Evolutionary conservation across 1,140 invertebrate species (phyloP), one percentile per base, ranked within the genome.

Genomic region (Caenorhabditis brenneri): DNA sequence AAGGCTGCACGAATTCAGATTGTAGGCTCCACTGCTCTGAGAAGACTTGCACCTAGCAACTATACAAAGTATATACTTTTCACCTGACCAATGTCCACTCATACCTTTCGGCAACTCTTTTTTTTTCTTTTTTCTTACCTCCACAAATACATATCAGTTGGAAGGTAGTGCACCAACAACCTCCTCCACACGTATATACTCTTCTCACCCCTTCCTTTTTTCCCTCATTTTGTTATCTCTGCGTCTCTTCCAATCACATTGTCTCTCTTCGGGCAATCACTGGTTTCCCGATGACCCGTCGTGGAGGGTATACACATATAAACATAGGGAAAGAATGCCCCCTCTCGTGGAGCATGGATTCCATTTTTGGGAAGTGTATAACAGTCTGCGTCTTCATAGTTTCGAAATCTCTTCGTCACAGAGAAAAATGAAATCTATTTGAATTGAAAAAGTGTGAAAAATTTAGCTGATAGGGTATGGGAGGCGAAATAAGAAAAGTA

Each of bases 181-280:
- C 39, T 12, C 39, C 39, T n/a, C n/a, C 49, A n/a, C 49, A n/a
- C n/a, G 7, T n/a, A 10, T 7, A 9, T 19, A 42, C n/a, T 24
- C 36, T 74, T 74, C 65, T 74, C 65, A 74, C 65, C 36, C n/a
- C 36, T 27, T 58, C n/a, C 29, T 27, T 29, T 74, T 74, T 33
- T 74, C 65, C 19, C 65, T 24, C 36, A 9, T 31, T 16, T 65
- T 10, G n/a, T 33, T 74, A 42, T 74, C 15, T 74, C 65, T 74
- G 36, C 65, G 65, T 74, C 33, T 42, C 65, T 42, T 24, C n/a
- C 22, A 74, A 74, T 74, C 65, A 74, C 33, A n/a, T 74, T 12
- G n/a, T 74, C 36, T 74, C 22, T 74, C 65, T 12, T 10, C n/a
- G n/a, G n/a, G 1, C 65, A 46, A 74, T 74, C 65, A 74, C 36